Evolutionary conservation across 2,888 invertebrate genomes (phyloP).

Genomic region (Piscicola geometra): DNA sequence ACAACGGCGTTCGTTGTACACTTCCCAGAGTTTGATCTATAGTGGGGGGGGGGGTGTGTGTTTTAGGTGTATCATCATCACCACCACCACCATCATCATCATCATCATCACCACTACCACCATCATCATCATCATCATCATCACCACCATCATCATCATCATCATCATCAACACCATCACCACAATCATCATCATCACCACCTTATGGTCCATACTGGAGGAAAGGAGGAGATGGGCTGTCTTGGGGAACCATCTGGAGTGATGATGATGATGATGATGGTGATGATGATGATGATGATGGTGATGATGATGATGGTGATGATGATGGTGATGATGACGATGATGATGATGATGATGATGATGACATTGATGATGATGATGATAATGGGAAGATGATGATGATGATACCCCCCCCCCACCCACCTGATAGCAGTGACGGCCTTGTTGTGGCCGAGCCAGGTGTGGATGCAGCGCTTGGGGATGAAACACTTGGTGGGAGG

Average conservation of each 20-base stretch:
- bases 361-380: constrained; percentile 51
- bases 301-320: constrained; percentile 84
- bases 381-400: constrained; percentile 52
- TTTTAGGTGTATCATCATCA: no score
- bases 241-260: constrained; percentile 83
- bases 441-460: constrained; percentile 95
- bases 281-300: constrained; percentile 81
- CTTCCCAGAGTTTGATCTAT: no score
- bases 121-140: no score
- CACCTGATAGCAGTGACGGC: constrained; percentile 76
- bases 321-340: constrained; percentile 83
- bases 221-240: constrained; percentile 91
- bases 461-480: constrained; percentile 89
- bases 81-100: no score
- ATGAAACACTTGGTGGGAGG: constrained; percentile 92
- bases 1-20: constrained; percentile 87
- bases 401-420: constrained; percentile 50
- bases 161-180: no score
- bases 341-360: constrained; percentile 67
- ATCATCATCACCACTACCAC: no score
- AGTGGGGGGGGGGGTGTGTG: no score
- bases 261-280: no score
- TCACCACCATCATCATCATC: no score
- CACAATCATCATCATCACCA: no score
- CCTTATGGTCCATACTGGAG: constrained; percentile 90